Evolutionary conservation across 2,888 invertebrate genomes (phyloP).

Genomic region (Eurytoma californica): DNA sequence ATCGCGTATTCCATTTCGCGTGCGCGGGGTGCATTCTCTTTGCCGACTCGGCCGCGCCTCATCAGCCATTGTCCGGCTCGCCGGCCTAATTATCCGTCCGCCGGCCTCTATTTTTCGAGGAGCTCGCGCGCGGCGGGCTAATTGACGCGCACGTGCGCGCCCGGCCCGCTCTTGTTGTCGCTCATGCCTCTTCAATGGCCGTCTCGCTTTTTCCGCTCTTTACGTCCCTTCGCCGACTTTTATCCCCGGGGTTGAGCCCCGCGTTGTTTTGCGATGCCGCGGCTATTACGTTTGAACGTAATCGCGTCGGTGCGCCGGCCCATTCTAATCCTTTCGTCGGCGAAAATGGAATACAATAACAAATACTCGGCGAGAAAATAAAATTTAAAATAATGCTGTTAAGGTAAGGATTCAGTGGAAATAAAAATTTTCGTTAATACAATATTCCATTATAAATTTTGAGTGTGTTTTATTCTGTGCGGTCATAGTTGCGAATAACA

Average conservation of each 20-base stretch:
- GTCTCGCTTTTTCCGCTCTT: not conserved
- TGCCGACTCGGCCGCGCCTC: constrained; percentile 59
- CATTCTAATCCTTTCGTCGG: too few species aligned
- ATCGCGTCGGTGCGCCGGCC: too few species aligned
- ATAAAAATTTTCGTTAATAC: too few species aligned
- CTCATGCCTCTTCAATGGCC: constrained; percentile 37
- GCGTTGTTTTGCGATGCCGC: not conserved
- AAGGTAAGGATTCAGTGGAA: too few species aligned
- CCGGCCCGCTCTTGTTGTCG: constrained; percentile 35
- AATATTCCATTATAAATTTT: too few species aligned
- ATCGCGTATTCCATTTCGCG: constrained; percentile 72
- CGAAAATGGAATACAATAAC: too few species aligned
- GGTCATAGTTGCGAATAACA: too few species aligned
- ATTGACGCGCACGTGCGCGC: constrained; percentile 60
- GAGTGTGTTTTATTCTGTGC: too few species aligned
- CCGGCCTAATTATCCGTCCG: constrained; percentile 60
- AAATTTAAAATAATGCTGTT: too few species aligned
- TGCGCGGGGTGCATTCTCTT: constrained; percentile 68
- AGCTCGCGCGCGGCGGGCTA: constrained; percentile 56
- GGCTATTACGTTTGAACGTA: too few species aligned
- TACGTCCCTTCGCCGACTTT: not conserved
- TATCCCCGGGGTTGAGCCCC: not conserved
- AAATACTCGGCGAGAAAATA: too few species aligned
- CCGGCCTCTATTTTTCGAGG: constrained; percentile 47
- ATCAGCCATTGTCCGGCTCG: constrained; percentile 68